Base-by-base conservation (phyloP, 2,113 vertebrate species). In the Colossoma macropomum region DNA sequence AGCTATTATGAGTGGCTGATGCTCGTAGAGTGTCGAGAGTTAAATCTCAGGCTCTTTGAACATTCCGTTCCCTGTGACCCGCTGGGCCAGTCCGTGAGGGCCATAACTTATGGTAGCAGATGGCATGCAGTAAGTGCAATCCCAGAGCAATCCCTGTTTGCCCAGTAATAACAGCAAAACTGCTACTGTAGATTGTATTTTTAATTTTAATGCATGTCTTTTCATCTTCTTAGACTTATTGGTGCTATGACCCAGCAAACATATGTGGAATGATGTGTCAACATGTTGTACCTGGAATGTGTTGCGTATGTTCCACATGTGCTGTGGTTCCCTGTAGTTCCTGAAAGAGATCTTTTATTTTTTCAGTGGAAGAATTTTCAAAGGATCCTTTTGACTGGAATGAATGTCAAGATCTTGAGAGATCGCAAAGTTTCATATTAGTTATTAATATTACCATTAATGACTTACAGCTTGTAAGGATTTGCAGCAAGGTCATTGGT, bases 51-150 rank as follows among this genome's bases (percentile, higher is more conserved):
- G 25, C 17, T 23, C 16, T 25, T 30, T 30, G 27, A 30, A 23
- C 27, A 1, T 28, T 65, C 28, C 62, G 17, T 28, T 28, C 15
- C 25, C 27, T 28, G 11, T 12, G 32, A 28, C 30, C 38, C 38
- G 54, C 34, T 25, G 19, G 69, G 32, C 50, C 81, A 76, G 11
- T 82, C 81, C 71, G 23, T 59, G 73, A 59, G 30, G 45, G 32
- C 30, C 54, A 30, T 34, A 56, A 69, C 45, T 50, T 38, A 80
- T 62, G 19, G 56, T 32, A 72, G 73, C 73, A 85, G 79, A 79
- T 66, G 73, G 50, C n/a, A 13, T 45, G 60, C 38, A 34, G 70
- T 27, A 32, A n/a, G n/a, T n/a, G 28, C 34, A 12, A 28, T 71
- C 59, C 63, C 17, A 56, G 23, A n/a, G 9, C 30, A 78, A 16